Conservation (phyloP, 1,140 invertebrate species). For the Penaeus japonicus region DNA sequence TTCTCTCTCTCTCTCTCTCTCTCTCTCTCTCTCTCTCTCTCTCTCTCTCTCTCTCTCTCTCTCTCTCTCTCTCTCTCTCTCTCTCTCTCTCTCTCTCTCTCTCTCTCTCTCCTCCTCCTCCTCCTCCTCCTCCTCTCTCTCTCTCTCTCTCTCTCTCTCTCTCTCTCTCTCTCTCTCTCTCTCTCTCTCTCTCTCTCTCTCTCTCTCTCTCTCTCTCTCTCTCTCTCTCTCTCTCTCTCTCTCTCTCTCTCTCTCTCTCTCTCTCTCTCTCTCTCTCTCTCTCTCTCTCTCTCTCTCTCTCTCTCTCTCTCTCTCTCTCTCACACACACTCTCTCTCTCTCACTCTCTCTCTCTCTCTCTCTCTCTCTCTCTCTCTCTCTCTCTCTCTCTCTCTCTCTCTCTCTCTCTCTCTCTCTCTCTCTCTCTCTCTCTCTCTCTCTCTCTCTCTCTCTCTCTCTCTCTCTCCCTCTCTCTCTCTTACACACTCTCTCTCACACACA, state of each 20-base stretch:
- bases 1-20: neutral
- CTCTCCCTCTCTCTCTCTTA: no score
- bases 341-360: no score
- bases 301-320: no score
- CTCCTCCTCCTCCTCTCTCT: no score
- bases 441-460: no score
- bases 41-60: neutral
- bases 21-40: neutral
- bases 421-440: no score
- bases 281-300: no score
- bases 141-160: neutral
- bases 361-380: no score
- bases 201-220: neutral
- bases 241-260: neutral
- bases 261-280: no score
- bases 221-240: neutral
- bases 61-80: neutral
- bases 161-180: neutral
- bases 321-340: neutral
- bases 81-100: neutral
- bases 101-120: neutral
- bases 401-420: no score
- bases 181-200: neutral
- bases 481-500: no score
- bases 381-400: no score